A percentile compares a stretch with the other conserved stretches of the same genome.
These are phyloP conservation scores for Xestia sexstrigata DNA, from an alignment of 2,888 invertebrate genomes.

Conservation along the genomic window DNA sequence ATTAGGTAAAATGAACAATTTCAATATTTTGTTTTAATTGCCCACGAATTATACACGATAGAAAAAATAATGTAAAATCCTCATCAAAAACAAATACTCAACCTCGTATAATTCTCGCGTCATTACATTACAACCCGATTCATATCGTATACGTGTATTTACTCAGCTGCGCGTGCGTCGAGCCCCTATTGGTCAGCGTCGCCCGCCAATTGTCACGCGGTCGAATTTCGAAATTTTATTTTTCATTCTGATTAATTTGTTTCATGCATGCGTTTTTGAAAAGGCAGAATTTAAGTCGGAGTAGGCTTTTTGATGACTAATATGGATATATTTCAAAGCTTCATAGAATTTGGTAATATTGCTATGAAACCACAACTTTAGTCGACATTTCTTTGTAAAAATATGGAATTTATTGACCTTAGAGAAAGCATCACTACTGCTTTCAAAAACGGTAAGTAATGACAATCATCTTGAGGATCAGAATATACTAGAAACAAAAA, in stretches of 20 bases:
- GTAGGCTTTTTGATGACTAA: background rate
- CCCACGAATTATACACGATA: background rate
- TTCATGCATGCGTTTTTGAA: background rate
- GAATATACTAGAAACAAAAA: background rate
- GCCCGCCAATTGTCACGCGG: constrained; percentile 66
- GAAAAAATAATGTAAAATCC: constrained; percentile 15
- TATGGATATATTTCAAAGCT: background rate
- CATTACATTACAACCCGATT: constrained; percentile 70
- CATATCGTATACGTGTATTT: constrained; percentile 66
- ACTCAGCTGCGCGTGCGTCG: constrained; percentile 65
- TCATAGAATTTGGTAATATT: background rate
- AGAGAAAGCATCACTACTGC: background rate
- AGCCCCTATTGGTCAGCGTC: constrained; percentile 64
- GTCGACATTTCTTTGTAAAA: background rate
- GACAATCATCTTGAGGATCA: background rate
- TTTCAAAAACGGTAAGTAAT: background rate
- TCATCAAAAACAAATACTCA: constrained; percentile 36
- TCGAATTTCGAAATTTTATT: constrained; percentile 67
- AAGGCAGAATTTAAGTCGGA: background rate
- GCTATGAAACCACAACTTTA: too few species aligned
- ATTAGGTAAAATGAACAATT: background rate
- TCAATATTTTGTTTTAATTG: background rate
- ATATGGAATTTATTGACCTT: background rate
- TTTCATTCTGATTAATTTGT: constrained; percentile 48
- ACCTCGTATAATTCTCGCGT: constrained; percentile 42